phyloP scores from a whole-genome alignment of 1,140 invertebrate genomes.

The Odontomachus brunneus region DNA sequence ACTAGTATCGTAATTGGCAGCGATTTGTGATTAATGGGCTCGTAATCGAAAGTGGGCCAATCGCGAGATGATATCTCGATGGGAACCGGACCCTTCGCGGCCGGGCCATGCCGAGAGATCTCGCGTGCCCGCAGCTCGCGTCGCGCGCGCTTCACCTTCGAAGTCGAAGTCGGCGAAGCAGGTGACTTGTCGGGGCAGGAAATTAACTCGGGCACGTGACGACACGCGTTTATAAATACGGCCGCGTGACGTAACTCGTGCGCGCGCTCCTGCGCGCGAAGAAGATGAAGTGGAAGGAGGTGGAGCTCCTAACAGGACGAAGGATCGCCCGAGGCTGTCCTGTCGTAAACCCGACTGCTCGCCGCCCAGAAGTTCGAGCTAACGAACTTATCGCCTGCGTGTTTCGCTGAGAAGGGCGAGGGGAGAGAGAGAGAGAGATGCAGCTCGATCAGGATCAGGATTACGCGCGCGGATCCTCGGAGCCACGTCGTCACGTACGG shows the following conservation, averaged over 20 bases:
- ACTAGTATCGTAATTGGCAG: conserved; percentile 20
- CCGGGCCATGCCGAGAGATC: neutral
- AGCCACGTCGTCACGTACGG: neutral
- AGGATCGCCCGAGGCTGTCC: conserved; percentile 51
- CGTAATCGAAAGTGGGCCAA: conserved; percentile 34
- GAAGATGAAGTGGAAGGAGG: conserved; percentile 43
- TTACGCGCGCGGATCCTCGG: conserved; percentile 1
- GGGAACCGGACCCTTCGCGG: conserved; percentile 23
- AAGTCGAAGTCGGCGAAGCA: neutral
- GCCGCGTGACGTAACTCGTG: conserved; percentile 34
- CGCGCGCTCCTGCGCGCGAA: conserved; percentile 3
- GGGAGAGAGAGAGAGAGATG: neutral
- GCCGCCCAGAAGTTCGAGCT: conserved; percentile 63
- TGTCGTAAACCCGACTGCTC: conserved; percentile 54
- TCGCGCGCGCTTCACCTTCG: neutral
- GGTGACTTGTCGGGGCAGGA: conserved; percentile 16
- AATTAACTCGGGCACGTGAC: conserved; percentile 52
- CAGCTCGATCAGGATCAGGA: conserved; percentile 11
- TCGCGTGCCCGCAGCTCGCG: too few species aligned
- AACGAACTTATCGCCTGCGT: conserved; percentile 58
- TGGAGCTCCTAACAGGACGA: conserved; percentile 58
- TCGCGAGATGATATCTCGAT: conserved; percentile 38
- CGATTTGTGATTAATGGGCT: conserved; percentile 4
- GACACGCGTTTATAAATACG: conserved; percentile 55
- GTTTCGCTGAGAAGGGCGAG: neutral